Percentiles rank a stretch among this genome's conserved stretches.
These are phyloP conservation scores for Campopleginae sp. DNA, from an alignment of 2,888 invertebrate species.

Conservation along the genomic window DNA sequence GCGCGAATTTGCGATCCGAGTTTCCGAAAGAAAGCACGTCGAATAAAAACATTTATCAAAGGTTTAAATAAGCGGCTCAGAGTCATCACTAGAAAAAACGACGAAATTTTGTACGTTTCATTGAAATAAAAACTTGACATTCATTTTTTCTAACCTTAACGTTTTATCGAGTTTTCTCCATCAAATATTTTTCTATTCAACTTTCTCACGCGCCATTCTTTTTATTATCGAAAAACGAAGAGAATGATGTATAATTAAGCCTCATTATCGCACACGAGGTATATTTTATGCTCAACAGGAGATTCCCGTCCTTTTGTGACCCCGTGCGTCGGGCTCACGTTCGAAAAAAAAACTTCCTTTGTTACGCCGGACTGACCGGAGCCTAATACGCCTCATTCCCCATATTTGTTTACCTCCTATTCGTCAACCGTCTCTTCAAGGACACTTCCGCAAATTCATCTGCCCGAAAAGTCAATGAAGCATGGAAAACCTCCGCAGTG, in stretches of 20 bases:
- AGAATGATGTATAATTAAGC: too few species aligned
- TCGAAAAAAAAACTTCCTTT: background rate
- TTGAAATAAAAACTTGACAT: background rate
- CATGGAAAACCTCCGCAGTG: background rate
- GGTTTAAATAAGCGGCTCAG: background rate
- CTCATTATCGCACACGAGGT: too few species aligned
- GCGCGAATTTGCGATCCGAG: slow-evolving; percentile 40
- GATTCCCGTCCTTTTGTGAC: too few species aligned
- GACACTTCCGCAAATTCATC: background rate
- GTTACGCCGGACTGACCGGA: background rate
- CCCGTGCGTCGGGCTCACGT: background rate
- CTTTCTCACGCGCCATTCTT: too few species aligned
- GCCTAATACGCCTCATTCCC: too few species aligned
- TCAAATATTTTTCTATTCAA: too few species aligned
- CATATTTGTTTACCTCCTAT: background rate
- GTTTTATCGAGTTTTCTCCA: too few species aligned
- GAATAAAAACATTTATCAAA: slow-evolving; percentile 15
- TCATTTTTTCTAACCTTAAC: too few species aligned
- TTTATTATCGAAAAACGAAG: too few species aligned
- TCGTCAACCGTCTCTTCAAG: background rate
- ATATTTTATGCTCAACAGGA: too few species aligned
- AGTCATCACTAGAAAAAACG: background rate
- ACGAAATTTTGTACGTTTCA: background rate
- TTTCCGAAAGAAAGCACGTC: background rate
- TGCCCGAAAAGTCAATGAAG: background rate